Conservation (phyloP, 1,140 invertebrate species). For the Saccostrea glomerata region DNA sequence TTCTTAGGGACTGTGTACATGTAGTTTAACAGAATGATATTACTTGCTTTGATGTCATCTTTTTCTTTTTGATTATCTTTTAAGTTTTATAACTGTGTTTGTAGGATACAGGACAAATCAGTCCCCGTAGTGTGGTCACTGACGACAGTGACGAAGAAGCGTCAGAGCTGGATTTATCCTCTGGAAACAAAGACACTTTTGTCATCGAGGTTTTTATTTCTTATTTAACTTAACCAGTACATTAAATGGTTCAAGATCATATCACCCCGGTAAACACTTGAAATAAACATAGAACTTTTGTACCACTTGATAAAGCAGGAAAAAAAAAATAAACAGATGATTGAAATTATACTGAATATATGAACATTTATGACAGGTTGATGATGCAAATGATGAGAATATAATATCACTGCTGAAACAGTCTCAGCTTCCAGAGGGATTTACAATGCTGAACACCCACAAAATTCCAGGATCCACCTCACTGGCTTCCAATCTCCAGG, state of each 20-base stretch:
- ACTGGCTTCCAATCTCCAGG: constrained; percentile 85
- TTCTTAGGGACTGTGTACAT: too few species aligned
- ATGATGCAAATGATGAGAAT: constrained; percentile 92
- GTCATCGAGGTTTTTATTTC: constrained; percentile 85
- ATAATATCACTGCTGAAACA: constrained; percentile 89
- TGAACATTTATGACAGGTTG: constrained; percentile 82
- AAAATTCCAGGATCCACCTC: constrained; percentile 86
- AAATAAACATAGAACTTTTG: too few species aligned
- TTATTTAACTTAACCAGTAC: too few species aligned
- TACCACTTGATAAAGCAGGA: too few species aligned
- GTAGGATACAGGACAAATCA: constrained; percentile 65
- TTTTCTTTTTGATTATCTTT: too few species aligned
- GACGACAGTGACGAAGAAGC: constrained; percentile 81
- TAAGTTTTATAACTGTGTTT: background rate
- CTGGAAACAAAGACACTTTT: constrained; percentile 90
- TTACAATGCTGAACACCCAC: constrained; percentile 92
- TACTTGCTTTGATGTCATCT: too few species aligned
- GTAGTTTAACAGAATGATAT: too few species aligned
- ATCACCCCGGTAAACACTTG: too few species aligned
- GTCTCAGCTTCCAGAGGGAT: constrained; percentile 87
- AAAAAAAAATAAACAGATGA: background rate
- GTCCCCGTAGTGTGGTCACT: constrained; percentile 82
- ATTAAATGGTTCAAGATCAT: too few species aligned
- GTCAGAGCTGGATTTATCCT: constrained; percentile 87
- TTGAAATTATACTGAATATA: background rate